Base-by-base conservation (phyloP, 2,113 vertebrate species). In the Antennarius striatus region DNA sequence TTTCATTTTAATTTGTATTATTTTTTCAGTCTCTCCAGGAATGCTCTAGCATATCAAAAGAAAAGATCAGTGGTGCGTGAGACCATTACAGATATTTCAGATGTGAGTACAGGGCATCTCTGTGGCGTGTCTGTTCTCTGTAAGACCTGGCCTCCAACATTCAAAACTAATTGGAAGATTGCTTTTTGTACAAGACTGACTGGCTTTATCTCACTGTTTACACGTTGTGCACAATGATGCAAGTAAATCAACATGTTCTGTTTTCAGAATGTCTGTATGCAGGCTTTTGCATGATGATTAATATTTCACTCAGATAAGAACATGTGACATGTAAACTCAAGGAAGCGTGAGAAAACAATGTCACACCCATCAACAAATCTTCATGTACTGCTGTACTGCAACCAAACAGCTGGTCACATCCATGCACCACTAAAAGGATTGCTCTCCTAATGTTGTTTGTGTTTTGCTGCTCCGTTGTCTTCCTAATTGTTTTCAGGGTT, bases 111-210 rank as follows among this genome's bases (percentile, higher is more conserved):
- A 8, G 79, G 29, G 56, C 60, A 48, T 64, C 55, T 1, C 7
- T 9, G 71, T n/a, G 43, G 40, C 52, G 65, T 66, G 66, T 81
- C 77, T 71, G 10, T 7, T 36, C 8, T 17, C 2, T 0, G 66
- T 30, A 56, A 63, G 54, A 83, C 30, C 22, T 47, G 36, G 65
- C 74, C 45, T 49, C 57, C 53, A 57, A 53, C 64, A 56, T 12
- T 43, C 58, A 59, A 66, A 72, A 77, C 22, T 1, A 76, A 77
- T 43, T 64, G 52, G 16, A 62, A 51, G 56, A 77, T 73, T 63
- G 71, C 70, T 69, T 65, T 70, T 51, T 17, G 32, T 10, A 39
- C 30, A 49, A 45, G 16, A 47, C 50, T 14, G 36, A 17, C 60
- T 46, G 32, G 68, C 51, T 71, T 73, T 58, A 51, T 82, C 73